phyloP scores from a whole-genome alignment of 1,140 invertebrate genomes.

The Mya arenaria region DNA sequence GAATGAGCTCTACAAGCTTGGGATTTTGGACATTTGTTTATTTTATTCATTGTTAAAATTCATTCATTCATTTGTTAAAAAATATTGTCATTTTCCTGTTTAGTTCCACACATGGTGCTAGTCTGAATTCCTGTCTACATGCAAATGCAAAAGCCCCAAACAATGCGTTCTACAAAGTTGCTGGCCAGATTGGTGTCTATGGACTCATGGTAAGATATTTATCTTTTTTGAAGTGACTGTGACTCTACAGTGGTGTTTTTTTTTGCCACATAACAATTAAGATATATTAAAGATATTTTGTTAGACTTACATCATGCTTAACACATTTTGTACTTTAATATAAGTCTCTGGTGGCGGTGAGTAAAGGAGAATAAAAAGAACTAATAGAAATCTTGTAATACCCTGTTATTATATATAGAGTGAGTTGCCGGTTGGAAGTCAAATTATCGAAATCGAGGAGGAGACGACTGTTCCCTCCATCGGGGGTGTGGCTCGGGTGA shows the following conservation, averaged over 20 bases:
- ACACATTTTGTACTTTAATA: too few relatives aligned
- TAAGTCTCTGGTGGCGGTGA: too few relatives aligned
- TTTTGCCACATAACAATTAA: neutral
- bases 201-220: conserved; percentile 74
- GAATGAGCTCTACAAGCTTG: too few relatives aligned
- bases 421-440: conserved; percentile 21
- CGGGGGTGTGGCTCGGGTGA: too few relatives aligned
- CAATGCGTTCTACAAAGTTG: conserved; percentile 77
- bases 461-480: neutral
- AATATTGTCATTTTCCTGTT: too few relatives aligned
- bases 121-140: conserved; percentile 78
- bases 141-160: conserved; percentile 73
- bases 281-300: neutral
- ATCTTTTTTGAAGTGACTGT: too few relatives aligned
- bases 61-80: too few relatives aligned
- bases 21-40: too few relatives aligned
- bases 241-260: neutral
- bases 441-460: conserved; percentile 31
- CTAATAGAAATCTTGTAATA: too few relatives aligned
- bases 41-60: too few relatives aligned
- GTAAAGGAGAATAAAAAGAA: too few relatives aligned
- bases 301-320: neutral
- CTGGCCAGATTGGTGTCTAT: conserved; percentile 74
- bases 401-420: neutral
- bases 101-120: conserved; percentile 58